Conservation (phyloP, 2,888 invertebrate genomes). For the Xestia sexstrigata region DNA sequence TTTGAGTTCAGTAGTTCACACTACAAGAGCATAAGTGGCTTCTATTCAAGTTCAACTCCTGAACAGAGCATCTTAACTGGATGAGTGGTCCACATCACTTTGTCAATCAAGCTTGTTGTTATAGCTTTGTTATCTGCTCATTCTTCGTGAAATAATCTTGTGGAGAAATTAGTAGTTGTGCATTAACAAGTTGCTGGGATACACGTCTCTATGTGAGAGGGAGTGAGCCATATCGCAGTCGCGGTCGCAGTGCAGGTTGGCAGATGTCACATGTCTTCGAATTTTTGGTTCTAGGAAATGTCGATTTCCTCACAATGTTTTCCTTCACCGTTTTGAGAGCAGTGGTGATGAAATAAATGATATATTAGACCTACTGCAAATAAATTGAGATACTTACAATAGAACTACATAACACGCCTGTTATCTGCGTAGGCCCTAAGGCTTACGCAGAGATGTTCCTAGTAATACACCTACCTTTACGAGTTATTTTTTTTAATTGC, state of each 20-base stretch:
- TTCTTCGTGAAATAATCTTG: background rate
- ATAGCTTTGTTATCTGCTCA: background rate
- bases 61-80: constrained; percentile 30
- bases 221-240: no score
- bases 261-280: background rate
- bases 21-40: constrained; percentile 17
- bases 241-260: background rate
- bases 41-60: constrained; percentile 41
- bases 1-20: constrained; percentile 26
- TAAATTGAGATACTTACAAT: background rate
- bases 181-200: background rate
- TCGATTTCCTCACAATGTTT: background rate
- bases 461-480: no score
- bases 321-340: background rate
- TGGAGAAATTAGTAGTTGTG: background rate
- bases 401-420: no score
- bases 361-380: background rate
- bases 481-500: no score
- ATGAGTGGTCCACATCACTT: constrained; percentile 34
- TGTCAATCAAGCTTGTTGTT: constrained; percentile 24
- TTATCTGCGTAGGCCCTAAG: no score
- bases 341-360: background rate
- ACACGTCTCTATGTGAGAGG: background rate
- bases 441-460: no score
- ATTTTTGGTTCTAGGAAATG: background rate